A percentile compares a stretch with the other conserved stretches of the same genome.
phyloP scores from a whole-genome alignment of 2,113 vertebrate species.

The Mixornis gularis region DNA sequence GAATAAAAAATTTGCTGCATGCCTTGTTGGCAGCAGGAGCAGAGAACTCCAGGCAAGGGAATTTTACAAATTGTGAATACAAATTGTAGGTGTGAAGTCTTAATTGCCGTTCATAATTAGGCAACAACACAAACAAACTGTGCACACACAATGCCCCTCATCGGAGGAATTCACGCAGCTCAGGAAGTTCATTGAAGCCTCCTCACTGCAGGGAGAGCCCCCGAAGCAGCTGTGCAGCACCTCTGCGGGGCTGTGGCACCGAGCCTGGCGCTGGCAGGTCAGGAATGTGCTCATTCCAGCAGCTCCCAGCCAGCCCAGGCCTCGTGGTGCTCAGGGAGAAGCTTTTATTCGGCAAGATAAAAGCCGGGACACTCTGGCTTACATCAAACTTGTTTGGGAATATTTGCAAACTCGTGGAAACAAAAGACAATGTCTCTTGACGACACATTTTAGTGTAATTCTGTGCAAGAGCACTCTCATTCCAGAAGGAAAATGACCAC shows the following conservation, averaged over 20 bases:
- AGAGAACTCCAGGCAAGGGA: neutral
- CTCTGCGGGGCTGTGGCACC: neutral
- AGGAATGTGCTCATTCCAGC: neutral
- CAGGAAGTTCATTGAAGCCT: neutral
- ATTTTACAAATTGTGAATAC: neutral
- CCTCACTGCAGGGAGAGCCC: neutral
- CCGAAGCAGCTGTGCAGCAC: neutral
- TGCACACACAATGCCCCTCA: neutral
- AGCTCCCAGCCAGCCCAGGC: neutral
- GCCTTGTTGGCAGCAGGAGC: neutral
- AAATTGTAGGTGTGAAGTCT: slow-evolving; percentile 1
- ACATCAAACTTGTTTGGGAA: slow-evolving; percentile 41
- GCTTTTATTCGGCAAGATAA: neutral
- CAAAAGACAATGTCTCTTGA: slow-evolving; percentile 53
- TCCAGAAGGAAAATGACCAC: slow-evolving; percentile 50
- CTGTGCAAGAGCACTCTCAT: slow-evolving; percentile 15
- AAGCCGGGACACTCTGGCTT: slow-evolving; percentile 16
- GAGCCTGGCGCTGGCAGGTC: neutral
- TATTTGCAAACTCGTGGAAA: slow-evolving; percentile 44
- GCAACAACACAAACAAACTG: neutral
- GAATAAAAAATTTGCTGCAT: neutral
- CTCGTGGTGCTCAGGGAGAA: neutral
- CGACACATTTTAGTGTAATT: slow-evolving; percentile 30
- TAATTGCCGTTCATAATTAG: slow-evolving; percentile 1
- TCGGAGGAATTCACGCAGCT: neutral